Percentiles rank a stretch among this genome's conserved stretches.
phyloP scores from a whole-genome alignment of 2,888 invertebrate genomes.

The Caenorhabditis drosophilae region DNA sequence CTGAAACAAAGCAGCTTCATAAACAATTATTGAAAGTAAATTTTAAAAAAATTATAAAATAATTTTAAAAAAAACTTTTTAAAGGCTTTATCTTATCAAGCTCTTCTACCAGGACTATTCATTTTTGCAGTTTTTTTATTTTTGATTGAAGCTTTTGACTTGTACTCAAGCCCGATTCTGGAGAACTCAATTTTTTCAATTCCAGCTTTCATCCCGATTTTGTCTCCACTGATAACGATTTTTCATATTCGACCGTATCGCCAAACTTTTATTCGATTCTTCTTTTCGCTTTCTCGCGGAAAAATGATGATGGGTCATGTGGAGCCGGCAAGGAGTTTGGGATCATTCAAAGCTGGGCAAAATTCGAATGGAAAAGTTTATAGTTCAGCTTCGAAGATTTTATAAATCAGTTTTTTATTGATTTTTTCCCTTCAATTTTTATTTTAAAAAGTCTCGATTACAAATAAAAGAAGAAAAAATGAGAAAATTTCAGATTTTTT shows the following conservation, averaged over 20 bases:
- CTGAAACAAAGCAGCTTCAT: slow-evolving; percentile 19
- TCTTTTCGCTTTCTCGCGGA: neutral
- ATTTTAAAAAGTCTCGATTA: no score
- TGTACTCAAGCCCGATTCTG: slow-evolving; percentile 6
- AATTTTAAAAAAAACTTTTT: no score
- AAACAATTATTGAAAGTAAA: slow-evolving; percentile 24
- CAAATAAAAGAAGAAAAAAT: no score
- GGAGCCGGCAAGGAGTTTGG: no score
- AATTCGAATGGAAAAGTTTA: no score
- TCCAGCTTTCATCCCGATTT: slow-evolving; percentile 23
- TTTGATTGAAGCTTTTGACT: slow-evolving; percentile 5
- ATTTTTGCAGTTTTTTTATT: slow-evolving; percentile 13
- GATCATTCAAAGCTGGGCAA: no score
- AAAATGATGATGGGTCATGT: no score
- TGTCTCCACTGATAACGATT: slow-evolving; percentile 21
- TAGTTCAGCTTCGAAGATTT: no score
- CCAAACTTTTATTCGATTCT: slow-evolving; percentile 6
- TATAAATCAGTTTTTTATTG: no score
- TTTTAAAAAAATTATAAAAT: no score
- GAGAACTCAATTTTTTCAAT: slow-evolving; percentile 21
- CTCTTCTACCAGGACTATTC: slow-evolving; percentile 21
- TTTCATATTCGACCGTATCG: slow-evolving; percentile 30
- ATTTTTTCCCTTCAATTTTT: no score
- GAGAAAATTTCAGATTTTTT: no score
- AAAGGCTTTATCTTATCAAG: slow-evolving; percentile 23